These are phyloP conservation scores for Bujurquina vittata DNA, from an alignment of 2,113 vertebrate species.

Conservation along the genomic window DNA sequence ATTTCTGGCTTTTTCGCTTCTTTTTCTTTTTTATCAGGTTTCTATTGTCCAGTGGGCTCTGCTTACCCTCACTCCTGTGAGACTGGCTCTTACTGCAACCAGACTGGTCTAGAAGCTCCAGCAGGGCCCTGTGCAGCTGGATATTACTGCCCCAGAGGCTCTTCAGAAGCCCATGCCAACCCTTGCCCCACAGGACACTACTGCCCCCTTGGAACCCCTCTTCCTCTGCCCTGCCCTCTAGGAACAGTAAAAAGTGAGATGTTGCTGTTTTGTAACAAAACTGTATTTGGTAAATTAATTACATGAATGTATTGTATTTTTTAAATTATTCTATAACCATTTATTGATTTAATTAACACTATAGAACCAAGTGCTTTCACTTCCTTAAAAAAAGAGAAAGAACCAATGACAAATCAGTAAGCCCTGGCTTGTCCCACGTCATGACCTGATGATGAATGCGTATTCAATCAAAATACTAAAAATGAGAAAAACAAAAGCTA, in stretches of 20 bases:
- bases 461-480: conserved; percentile 20
- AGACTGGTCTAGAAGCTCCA: conserved; percentile 67
- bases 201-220: conserved; percentile 82
- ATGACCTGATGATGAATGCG: conserved; percentile 23
- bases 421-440: neutral
- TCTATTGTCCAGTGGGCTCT: conserved; percentile 83
- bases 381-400: neutral
- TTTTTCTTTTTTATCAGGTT: conserved; percentile 73
- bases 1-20: conserved; percentile 11
- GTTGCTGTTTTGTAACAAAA: neutral
- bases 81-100: conserved; percentile 81
- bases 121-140: conserved; percentile 74
- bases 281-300: neutral
- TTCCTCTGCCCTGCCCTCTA: conserved; percentile 74
- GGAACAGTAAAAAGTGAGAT: conserved; percentile 78
- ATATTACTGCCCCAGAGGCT: conserved; percentile 83
- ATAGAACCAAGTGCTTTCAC: neutral
- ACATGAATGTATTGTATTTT: neutral
- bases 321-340: neutral
- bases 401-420: neutral
- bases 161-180: conserved; percentile 59
- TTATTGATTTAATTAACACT: neutral
- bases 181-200: conserved; percentile 82
- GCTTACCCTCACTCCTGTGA: conserved; percentile 80
- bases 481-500: conserved; percentile 8